Evolutionary conservation across 2,797 vertebrate genomes (phyloP), one percentile per base, ranked within the genome.

Genomic region (Oryzias dopingdopingensis): DNA sequence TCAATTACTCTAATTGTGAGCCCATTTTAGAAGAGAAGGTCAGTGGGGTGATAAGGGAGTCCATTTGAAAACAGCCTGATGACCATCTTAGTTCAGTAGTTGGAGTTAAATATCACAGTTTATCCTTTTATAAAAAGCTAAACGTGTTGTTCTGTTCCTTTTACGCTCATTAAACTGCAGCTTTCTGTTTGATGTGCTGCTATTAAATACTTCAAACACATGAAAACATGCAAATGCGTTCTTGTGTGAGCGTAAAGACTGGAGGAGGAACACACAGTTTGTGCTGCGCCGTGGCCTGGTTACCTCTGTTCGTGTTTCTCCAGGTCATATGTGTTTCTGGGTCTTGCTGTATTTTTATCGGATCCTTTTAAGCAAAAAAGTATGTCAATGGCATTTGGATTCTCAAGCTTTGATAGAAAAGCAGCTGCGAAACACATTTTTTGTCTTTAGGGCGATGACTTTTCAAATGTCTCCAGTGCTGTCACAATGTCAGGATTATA

Each of bases 21-120:
- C 95, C 97, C 54, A 98, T 99, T 88, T 77, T 98, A 81, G 94
- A 95, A 12, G 94, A 96, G 65, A 96, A 98, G 94, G 97, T 99
- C 57, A 81, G 93, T 88, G 63, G 46, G 22, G 18, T 23, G 5
- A 59, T 10, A 15, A 17, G 2, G 52, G 44, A 50, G 24, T 57
- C 6, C 24, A 44, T 23, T n/a, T 64, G 26, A 50, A 47, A 49
- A 18, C 46, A 47, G 44, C 57, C 56, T 49, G 42, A 62, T 24
- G 29, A 54, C 12, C n/a, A 6, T 18, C 16, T 17, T 37, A 37
- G 32, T 37, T 37, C 32, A 37, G 32, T 37, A 37, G 4, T 18
- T n/a, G 37, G 49, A 47, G 61, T 70, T 22, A 48, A 50, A 20
- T 32, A 37, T 37, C 51, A 51, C 16, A 37, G 12, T 45, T 45